These are phyloP conservation scores for Pitta sordida DNA, from an alignment of 2,113 vertebrate species.

Conservation along the genomic window DNA sequence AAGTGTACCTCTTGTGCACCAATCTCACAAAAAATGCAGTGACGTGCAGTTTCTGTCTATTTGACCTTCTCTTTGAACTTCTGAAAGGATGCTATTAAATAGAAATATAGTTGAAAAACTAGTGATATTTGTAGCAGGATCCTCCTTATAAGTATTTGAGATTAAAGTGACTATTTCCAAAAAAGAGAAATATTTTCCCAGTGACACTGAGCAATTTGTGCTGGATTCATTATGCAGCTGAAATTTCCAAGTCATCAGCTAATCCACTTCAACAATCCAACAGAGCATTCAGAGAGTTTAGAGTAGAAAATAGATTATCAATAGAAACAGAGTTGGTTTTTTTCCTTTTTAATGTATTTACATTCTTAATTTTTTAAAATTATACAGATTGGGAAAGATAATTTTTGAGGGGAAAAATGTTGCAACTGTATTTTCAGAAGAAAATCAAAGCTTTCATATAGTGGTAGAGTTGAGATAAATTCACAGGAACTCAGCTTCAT, in stretches of 20 bases:
- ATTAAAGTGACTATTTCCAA: not conserved
- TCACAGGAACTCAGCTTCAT: not conserved
- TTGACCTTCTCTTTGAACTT: not conserved
- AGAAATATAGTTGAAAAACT: not conserved
- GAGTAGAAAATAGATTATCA: not conserved
- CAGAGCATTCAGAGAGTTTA: not conserved
- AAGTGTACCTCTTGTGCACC: not conserved
- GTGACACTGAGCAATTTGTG: not conserved
- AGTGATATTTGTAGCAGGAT: not conserved
- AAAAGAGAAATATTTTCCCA: not conserved
- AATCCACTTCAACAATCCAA: not conserved
- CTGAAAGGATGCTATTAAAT: not conserved
- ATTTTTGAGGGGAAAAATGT: not conserved
- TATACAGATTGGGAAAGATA: not conserved
- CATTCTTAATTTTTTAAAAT: not conserved
- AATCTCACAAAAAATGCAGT: not conserved
- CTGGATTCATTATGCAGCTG: not conserved
- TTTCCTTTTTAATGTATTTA: not conserved
- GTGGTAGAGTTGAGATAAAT: accelerated
- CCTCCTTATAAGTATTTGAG: not conserved
- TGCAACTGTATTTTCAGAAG: not conserved
- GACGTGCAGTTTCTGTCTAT: not conserved
- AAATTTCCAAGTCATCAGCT: not conserved
- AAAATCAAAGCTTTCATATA: not conserved
- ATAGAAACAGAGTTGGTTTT: accelerated